These are phyloP conservation scores for Hemicrepidius hirtus DNA, from an alignment of 2,888 invertebrate genomes.

Conservation along the genomic window DNA sequence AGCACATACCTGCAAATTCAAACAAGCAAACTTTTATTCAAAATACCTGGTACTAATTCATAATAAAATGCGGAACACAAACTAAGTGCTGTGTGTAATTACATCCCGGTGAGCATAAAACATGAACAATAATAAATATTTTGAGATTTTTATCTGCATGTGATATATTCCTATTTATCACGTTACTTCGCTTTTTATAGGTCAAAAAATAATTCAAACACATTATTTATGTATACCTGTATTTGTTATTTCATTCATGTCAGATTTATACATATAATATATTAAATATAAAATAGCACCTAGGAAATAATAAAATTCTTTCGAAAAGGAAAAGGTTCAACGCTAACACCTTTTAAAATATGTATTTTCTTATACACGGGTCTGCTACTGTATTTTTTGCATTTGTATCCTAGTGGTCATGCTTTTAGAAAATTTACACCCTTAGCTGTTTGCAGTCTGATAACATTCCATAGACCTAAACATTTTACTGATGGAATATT, in stretches of 20 bases:
- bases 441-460: too few relatives aligned
- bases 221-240: constrained; percentile 20
- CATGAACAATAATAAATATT: constrained; percentile 52
- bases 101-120: constrained; percentile 49
- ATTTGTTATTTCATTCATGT: constrained; percentile 24
- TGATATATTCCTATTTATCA: constrained; percentile 51
- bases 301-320: too few relatives aligned
- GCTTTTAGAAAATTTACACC: too few relatives aligned
- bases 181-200: constrained; percentile 44
- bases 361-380: too few relatives aligned
- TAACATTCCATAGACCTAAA: too few relatives aligned
- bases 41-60: constrained; percentile 3
- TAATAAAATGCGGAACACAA: constrained; percentile 3
- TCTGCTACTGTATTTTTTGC: too few relatives aligned
- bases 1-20: constrained; percentile 2
- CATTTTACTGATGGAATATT: too few relatives aligned
- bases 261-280: constrained; percentile 20
- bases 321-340: too few relatives aligned
- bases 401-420: too few relatives aligned
- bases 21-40: constrained; percentile 12
- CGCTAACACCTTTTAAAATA: too few relatives aligned
- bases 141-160: constrained; percentile 47
- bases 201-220: constrained; percentile 41
- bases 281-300: constrained; percentile 16
- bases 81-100: constrained; percentile 43